These are phyloP conservation scores for Plotosus lineatus DNA, from an alignment of 2,113 vertebrate genomes.

Conservation along the genomic window DNA sequence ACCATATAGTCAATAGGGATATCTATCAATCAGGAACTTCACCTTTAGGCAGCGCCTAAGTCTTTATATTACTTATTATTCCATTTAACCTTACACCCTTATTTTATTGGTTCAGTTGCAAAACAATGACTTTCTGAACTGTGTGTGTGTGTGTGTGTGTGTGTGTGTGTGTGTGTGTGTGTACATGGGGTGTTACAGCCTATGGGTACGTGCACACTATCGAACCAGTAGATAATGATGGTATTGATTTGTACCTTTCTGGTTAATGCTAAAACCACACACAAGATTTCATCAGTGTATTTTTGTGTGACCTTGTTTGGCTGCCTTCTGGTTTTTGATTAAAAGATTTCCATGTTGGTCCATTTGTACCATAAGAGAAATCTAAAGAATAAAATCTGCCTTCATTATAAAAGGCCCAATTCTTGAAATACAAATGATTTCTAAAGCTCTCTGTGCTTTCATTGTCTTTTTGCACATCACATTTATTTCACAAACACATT, in stretches of 20 bases:
- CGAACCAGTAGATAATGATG: conserved; percentile 31
- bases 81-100: conserved; percentile 3
- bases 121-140: conserved; percentile 12
- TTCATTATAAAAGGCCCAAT: not conserved
- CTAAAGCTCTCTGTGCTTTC: not conserved
- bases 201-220: conserved; percentile 10
- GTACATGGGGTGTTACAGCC: not conserved
- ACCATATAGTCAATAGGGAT: no score
- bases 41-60: no score
- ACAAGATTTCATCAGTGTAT: not conserved
- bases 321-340: not conserved
- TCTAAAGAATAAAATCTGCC: not conserved
- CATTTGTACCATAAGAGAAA: not conserved
- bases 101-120: conserved; percentile 13
- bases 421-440: not conserved
- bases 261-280: conserved; percentile 5
- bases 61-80: conserved; percentile 35
- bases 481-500: conserved; percentile 13
- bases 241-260: conserved; percentile 31
- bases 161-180: conserved; percentile 15
- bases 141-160: conserved; percentile 27
- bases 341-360: not conserved
- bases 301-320: not conserved
- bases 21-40: no score
- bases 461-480: conserved; percentile 4